These are phyloP conservation scores for Trichomalopsis sarcophagae DNA, from an alignment of 1,140 invertebrate genomes.

Conservation along the genomic window DNA sequence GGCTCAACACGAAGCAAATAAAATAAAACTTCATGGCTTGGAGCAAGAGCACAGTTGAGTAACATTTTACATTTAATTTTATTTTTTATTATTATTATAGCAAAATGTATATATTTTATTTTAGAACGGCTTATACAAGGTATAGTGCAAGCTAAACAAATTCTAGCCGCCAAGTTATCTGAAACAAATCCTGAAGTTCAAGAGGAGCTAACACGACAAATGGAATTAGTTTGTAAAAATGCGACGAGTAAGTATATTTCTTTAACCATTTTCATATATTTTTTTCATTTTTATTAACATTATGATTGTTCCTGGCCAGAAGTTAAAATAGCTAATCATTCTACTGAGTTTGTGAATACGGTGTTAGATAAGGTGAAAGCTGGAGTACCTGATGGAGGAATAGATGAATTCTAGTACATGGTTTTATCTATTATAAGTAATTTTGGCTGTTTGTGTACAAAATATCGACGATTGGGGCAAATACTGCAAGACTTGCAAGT, in stretches of 20 bases:
- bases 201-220: constrained; percentile 79
- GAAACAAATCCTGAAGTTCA: constrained; percentile 75
- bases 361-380: constrained; percentile 86
- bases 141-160: constrained; percentile 81
- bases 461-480: constrained; percentile 9
- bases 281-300: background rate
- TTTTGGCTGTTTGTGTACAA: constrained; percentile 32
- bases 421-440: constrained; percentile 7
- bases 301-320: constrained; percentile 76
- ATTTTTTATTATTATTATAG: background rate
- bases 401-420: constrained; percentile 74
- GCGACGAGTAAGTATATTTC: constrained; percentile 79
- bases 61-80: constrained; percentile 21
- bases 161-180: constrained; percentile 78
- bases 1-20: constrained; percentile 95
- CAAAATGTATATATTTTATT: constrained; percentile 57
- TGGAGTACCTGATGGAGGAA: constrained; percentile 80
- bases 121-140: constrained; percentile 81
- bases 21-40: constrained; percentile 94
- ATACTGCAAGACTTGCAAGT: constrained; percentile 12
- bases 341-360: constrained; percentile 91
- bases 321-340: constrained; percentile 85
- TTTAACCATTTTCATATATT: constrained; percentile 19
- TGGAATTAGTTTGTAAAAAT: constrained; percentile 80
- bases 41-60: constrained; percentile 93